phyloP scores from a whole-genome alignment of 1,140 invertebrate species.

The Drosophila santomea region DNA sequence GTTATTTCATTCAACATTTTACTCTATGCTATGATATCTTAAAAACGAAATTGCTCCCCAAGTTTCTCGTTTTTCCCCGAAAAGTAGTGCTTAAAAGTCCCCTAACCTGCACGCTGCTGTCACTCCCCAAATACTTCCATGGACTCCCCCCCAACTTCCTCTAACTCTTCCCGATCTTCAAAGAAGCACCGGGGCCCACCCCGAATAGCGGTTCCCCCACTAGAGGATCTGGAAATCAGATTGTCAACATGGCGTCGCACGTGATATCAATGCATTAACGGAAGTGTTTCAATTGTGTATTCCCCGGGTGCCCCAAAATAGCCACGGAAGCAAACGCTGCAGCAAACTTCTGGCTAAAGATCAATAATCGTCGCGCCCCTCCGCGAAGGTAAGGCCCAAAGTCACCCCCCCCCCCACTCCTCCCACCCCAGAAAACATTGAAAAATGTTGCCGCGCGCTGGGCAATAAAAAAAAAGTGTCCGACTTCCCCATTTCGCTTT shows the following conservation, averaged over 20 bases:
- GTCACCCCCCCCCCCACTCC: too few relatives aligned
- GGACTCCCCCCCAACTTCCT: background rate
- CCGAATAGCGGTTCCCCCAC: background rate
- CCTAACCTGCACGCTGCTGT: background rate
- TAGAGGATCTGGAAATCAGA: slow-evolving; percentile 29
- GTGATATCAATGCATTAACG: slow-evolving; percentile 79
- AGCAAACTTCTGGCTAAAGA: slow-evolving; percentile 72
- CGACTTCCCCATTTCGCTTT: slow-evolving; percentile 2
- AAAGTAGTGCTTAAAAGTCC: background rate
- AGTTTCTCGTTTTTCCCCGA: background rate
- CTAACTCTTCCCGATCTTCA: slow-evolving; percentile 20
- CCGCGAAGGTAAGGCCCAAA: background rate
- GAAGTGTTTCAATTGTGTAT: slow-evolving; percentile 61
- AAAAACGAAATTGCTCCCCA: background rate
- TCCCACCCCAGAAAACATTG: slow-evolving; percentile 21
- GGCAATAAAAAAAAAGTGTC: slow-evolving; percentile 41
- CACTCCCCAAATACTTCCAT: background rate
- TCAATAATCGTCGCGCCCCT: slow-evolving; percentile 65
- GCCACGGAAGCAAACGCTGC: slow-evolving; percentile 50
- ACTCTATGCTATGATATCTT: too few relatives aligned
- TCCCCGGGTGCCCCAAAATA: slow-evolving; percentile 48
- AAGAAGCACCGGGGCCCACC: slow-evolving; percentile 7
- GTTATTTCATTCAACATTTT: too few relatives aligned
- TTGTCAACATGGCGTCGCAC: slow-evolving; percentile 66
- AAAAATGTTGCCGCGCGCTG: slow-evolving; percentile 55